Base-by-base conservation (phyloP, 2,113 vertebrate species). In the Zootoca vivipara region DNA sequence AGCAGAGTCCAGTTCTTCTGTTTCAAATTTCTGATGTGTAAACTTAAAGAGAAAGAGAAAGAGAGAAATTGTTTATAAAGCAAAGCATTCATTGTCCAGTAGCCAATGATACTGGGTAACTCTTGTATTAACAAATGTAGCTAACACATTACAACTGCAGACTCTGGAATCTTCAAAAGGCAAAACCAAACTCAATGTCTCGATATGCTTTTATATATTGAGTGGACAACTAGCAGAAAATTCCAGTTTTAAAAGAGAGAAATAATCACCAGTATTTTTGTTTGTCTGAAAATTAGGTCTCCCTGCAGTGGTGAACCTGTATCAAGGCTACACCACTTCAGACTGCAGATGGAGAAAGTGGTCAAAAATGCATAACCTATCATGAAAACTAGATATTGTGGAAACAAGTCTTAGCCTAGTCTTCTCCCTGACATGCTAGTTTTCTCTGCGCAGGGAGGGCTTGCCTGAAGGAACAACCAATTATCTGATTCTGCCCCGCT, bases 191-290 rank as follows among this genome's bases (percentile, higher is more conserved):
- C 10, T 10, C 46, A 89, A 89, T 91, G 91, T 0, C 7, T 92
- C 74, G 87, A 93, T 93, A 94, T 90, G 91, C 92, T 93, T 92
- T 90, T 91, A 95, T 33, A 93, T 89, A 87, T 90, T 89, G 86
- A 35, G 52, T 26, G 40, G 90, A 79, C 92, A 89, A 92, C 90
- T 84, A 90, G 90, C 90, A 90, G 89, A 90, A 78, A 30, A 52
- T 72, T 90, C 83, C 92, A 94, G 83, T 89, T 94, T 91, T 93
- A 91, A 91, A 87, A 91, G 85, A 90, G 92, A 93, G 91, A 86
- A 86, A 94, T 70, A 85, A 92, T 85, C 89, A 69, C 6, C 78
- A 92, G 88, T 93, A 85, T 38, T 69, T 65, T 46, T 52, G 9
- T 56, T 16, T 86, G 90, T 92, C 82, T 75, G 67, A 86, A 92